These are phyloP conservation scores for Albula glossodonta DNA, from an alignment of 2,113 vertebrate species.

Conservation along the genomic window DNA sequence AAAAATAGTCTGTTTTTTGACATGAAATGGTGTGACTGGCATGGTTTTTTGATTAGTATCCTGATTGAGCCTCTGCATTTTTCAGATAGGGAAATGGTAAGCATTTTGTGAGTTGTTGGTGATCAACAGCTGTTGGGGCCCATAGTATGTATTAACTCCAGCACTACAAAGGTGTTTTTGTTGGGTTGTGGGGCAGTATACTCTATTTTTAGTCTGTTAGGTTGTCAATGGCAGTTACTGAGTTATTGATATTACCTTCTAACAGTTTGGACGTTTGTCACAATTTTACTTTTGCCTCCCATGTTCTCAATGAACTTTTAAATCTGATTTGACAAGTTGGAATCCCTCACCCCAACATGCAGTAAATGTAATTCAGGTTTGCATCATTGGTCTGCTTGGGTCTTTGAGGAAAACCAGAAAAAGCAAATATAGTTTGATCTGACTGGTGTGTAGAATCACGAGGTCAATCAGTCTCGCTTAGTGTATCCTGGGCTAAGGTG, in stretches of 20 bases:
- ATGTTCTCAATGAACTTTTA: neutral
- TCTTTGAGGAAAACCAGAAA: neutral
- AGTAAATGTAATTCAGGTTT: neutral
- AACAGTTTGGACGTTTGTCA: neutral
- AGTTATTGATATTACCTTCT: neutral
- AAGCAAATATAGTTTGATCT: neutral
- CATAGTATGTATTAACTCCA: neutral
- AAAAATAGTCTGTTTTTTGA: neutral
- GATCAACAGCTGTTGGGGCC: constrained; percentile 48
- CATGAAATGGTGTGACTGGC: neutral
- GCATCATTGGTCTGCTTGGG: neutral
- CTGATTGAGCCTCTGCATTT: constrained; percentile 30
- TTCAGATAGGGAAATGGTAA: constrained; percentile 25
- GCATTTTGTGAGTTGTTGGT: constrained; percentile 32
- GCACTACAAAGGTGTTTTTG: constrained; percentile 30
- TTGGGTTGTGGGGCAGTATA: neutral
- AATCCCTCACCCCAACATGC: neutral
- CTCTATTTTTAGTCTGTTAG: neutral
- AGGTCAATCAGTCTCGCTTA: no score
- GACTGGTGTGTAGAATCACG: neutral
- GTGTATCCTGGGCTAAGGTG: no score
- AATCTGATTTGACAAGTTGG: neutral
- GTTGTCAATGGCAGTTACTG: neutral
- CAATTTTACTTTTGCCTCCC: neutral
- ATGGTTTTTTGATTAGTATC: neutral